These are phyloP conservation scores for Melanotaenia nigrans DNA, from an alignment of 2,797 vertebrate species.

Conservation along the genomic window DNA sequence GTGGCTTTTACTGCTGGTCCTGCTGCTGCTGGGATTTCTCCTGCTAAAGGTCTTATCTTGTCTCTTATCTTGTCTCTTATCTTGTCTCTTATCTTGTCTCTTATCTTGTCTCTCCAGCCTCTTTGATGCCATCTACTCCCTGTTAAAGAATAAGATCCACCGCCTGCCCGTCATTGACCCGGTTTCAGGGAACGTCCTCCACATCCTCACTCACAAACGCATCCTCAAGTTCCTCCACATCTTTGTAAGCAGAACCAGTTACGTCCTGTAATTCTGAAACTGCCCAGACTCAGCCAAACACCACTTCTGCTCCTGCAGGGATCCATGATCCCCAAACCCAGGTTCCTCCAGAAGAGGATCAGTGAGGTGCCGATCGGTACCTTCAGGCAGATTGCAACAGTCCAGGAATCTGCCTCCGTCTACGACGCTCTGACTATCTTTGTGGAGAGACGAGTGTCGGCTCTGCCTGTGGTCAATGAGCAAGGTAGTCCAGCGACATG, in stretches of 20 bases:
- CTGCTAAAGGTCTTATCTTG: too few species aligned
- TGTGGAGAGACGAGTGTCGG: constrained; percentile 93
- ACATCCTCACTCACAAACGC: constrained; percentile 99
- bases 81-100: too few species aligned
- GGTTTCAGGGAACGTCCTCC: constrained; percentile 94
- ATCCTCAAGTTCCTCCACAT: constrained; percentile 99
- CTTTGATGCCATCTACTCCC: constrained; percentile 96
- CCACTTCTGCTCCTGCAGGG: constrained; percentile 73
- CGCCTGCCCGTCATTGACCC: constrained; percentile 97
- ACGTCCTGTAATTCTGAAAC: background rate
- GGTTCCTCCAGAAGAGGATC: constrained; percentile 89
- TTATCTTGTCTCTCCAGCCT: constrained; percentile 82
- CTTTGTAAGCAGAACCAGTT: constrained; percentile 84
- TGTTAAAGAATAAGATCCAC: constrained; percentile 99
- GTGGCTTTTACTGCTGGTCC: too few species aligned
- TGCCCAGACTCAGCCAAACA: background rate
- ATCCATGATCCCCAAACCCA: constrained; percentile 88
- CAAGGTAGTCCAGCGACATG: constrained; percentile 77
- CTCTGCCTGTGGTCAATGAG: constrained; percentile 90
- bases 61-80: too few species aligned
- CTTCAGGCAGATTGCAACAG: constrained; percentile 88
- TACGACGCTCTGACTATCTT: constrained; percentile 90
- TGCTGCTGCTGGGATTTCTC: too few species aligned
- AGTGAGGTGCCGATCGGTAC: constrained; percentile 91
- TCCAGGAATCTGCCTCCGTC: constrained; percentile 87